Conservation (phyloP, 2,113 vertebrate species). For the Lota lota region DNA sequence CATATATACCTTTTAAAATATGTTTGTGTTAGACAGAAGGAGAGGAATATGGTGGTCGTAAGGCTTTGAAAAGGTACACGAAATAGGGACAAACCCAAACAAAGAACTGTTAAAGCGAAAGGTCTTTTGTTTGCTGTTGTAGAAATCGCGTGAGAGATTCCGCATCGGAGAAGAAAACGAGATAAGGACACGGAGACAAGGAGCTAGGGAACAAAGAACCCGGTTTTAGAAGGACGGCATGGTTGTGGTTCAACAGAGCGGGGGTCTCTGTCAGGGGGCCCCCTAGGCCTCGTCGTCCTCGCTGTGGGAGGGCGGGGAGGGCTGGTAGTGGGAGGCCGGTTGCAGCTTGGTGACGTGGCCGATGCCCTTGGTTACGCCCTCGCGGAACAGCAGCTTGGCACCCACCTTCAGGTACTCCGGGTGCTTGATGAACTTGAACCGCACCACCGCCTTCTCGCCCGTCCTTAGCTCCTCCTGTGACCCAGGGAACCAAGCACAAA, state of each 20-base stretch:
- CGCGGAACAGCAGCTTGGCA: constrained; percentile 93
- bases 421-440: constrained; percentile 96
- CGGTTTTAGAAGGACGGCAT: constrained; percentile 34
- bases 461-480: constrained; percentile 91
- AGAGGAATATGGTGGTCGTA: constrained; percentile 17
- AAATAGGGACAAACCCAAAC: constrained; percentile 7
- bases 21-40: constrained; percentile 25
- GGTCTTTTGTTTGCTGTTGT: not conserved
- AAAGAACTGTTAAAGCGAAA: not conserved
- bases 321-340: constrained; percentile 69
- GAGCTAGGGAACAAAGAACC: constrained; percentile 24
- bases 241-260: constrained; percentile 7
- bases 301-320: constrained; percentile 17
- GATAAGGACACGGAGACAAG: no score
- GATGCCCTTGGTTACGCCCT: constrained; percentile 96
- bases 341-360: constrained; percentile 93
- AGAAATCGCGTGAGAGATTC: no score
- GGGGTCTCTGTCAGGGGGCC: not conserved
- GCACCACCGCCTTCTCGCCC: constrained; percentile 94
- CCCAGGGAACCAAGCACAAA: constrained; percentile 20
- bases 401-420: constrained; percentile 96
- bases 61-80: constrained; percentile 26
- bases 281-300: constrained; percentile 49
- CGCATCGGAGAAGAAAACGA: no score
- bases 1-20: not conserved